phyloP scores from a whole-genome alignment of 1,140 invertebrate genomes.

The Saccostrea cuccullata region DNA sequence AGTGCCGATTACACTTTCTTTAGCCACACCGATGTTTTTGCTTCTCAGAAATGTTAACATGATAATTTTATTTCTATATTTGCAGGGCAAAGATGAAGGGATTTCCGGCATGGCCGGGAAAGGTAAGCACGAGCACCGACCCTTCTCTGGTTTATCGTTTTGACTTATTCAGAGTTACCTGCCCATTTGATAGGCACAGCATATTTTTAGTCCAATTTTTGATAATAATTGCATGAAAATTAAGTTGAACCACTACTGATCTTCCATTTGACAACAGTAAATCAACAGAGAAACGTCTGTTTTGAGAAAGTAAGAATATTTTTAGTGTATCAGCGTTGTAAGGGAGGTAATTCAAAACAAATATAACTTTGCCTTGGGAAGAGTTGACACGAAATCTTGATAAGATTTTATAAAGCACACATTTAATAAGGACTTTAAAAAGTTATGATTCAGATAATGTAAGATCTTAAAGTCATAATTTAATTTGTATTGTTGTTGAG shows the following conservation, averaged over 20 bases:
- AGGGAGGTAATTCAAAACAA: slow-evolving; percentile 12
- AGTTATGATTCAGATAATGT: too few relatives aligned
- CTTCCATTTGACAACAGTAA: not conserved
- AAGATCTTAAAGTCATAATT: too few relatives aligned
- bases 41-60: not conserved
- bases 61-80: slow-evolving; percentile 57
- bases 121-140: slow-evolving; percentile 82
- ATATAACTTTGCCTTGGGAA: not conserved
- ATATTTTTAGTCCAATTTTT: not conserved
- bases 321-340: not conserved
- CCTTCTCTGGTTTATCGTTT: not conserved
- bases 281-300: not conserved
- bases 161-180: not conserved
- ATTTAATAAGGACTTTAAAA: too few relatives aligned
- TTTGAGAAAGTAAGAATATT: not conserved
- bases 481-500: too few relatives aligned
- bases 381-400: too few relatives aligned
- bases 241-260: not conserved
- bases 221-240: not conserved
- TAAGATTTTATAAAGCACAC: too few relatives aligned
- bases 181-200: not conserved
- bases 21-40: slow-evolving; percentile 66
- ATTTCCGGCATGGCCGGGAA: slow-evolving; percentile 94
- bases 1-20: slow-evolving; percentile 39
- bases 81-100: slow-evolving; percentile 97